A percentile compares a stretch with the other conserved stretches of the same genome.
phyloP scores from a whole-genome alignment of 2,888 invertebrate species.

The Meteorus colon region DNA sequence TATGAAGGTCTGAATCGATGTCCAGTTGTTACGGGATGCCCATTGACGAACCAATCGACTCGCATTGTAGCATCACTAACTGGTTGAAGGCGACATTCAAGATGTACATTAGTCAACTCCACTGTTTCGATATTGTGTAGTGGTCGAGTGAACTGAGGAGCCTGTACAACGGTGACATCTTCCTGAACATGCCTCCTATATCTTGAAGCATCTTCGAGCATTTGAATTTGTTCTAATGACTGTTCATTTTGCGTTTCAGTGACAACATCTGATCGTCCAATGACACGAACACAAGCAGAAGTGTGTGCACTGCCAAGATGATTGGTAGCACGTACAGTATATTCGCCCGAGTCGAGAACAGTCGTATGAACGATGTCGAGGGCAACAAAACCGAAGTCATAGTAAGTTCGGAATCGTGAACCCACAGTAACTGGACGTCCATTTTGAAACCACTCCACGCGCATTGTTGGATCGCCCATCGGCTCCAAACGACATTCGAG shows the following conservation, averaged over 20 bases:
- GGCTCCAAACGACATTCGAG: slow-evolving; percentile 94
- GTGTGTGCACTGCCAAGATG: slow-evolving; percentile 94
- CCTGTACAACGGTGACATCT: slow-evolving; percentile 88
- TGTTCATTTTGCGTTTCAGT: slow-evolving; percentile 95
- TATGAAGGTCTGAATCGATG: slow-evolving; percentile 96
- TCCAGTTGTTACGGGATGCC: slow-evolving; percentile 92
- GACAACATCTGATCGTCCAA: slow-evolving; percentile 86
- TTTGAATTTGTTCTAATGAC: slow-evolving; percentile 92
- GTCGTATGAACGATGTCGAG: slow-evolving; percentile 95
- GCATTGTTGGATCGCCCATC: slow-evolving; percentile 96
- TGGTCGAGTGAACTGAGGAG: slow-evolving; percentile 90
- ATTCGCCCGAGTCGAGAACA: slow-evolving; percentile 95
- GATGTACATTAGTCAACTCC: slow-evolving; percentile 92
- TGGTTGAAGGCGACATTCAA: slow-evolving; percentile 93
- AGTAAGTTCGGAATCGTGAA: slow-evolving; percentile 94
- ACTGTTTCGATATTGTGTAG: slow-evolving; percentile 92
- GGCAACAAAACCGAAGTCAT: slow-evolving; percentile 98
- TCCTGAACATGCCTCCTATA: slow-evolving; percentile 83
- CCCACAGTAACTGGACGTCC: slow-evolving; percentile 91
- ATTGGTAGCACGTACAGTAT: slow-evolving; percentile 94
- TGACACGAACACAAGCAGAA: slow-evolving; percentile 90
- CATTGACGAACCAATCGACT: slow-evolving; percentile 98
- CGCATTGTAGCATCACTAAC: slow-evolving; percentile 94
- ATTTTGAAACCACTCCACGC: slow-evolving; percentile 97
- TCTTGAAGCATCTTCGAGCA: slow-evolving; percentile 85